Percentiles rank a stretch among this genome's conserved stretches.
These are phyloP conservation scores for Amphiura filiformis DNA, from an alignment of 35 echinoderm and acorn worm species.

Conservation along the genomic window DNA sequence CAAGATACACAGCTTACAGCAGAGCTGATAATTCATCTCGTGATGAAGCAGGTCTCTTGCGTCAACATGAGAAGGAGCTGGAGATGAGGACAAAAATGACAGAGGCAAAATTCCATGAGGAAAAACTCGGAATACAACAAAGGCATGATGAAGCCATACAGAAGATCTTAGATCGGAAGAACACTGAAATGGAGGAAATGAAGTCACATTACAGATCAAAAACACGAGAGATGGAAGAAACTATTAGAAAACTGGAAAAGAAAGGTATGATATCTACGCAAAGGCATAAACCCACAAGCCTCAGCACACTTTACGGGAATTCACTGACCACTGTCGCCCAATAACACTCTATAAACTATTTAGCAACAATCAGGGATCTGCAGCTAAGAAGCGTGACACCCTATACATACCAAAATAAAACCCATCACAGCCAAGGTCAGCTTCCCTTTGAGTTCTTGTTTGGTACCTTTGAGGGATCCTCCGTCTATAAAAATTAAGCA, in stretches of 20 bases:
- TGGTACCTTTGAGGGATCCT: too few species aligned
- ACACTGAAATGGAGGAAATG: slow-evolving; percentile 95
- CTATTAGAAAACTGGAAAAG: slow-evolving; percentile 83
- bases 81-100: slow-evolving; percentile 86
- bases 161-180: slow-evolving; percentile 97
- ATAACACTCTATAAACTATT: too few species aligned
- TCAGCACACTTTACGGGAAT: too few species aligned
- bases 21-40: background rate
- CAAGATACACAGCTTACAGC: background rate
- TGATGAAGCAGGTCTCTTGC: slow-evolving; percentile 3
- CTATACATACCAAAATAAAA: too few species aligned
- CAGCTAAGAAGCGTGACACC: too few species aligned
- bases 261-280: too few species aligned
- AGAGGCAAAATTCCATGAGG: slow-evolving; percentile 91
- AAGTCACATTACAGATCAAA: slow-evolving; percentile 88
- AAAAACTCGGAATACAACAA: slow-evolving; percentile 89
- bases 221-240: slow-evolving; percentile 78
- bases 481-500: too few species aligned
- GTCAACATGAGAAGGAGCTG: slow-evolving; percentile 71
- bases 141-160: slow-evolving; percentile 94
- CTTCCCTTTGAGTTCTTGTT: too few species aligned
- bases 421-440: too few species aligned
- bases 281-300: too few species aligned
- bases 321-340: too few species aligned
- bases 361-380: too few species aligned